Base-by-base conservation (phyloP, 30 jellyfish, hydroid and myxozoan genomes). In the Hydractinia symbiolongicarpus region DNA sequence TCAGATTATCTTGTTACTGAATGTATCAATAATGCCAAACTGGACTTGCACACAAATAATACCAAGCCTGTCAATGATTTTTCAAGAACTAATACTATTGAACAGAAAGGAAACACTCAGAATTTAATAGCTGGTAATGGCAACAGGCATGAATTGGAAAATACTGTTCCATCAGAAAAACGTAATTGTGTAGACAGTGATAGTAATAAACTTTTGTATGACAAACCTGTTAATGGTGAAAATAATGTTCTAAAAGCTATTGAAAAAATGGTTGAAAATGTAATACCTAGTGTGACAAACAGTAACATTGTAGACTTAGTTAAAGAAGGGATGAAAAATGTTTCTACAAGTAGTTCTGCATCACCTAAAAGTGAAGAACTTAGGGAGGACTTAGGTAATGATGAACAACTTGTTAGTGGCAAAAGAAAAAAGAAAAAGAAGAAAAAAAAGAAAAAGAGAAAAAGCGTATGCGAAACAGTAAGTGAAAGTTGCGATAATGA, bases 241-340 rank as follows among this genome's bases (percentile, higher is more conserved):
- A 30, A 30, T 30, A 30, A 30, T 30, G 44, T 30, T 30, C 44
- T 30, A 30, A 30, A 30, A 30, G 44, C 44, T 30, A 30, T 30
- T 30, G 44, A 30, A 6, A 44, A 64, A 6, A 64, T 64, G 7
- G 74, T 64, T 44, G 74, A 64, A 64, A 64, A 51, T 13, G 40
- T 64, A 44, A 64, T 64, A 64, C 74, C 74, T 64, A n/a, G 52
- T 64, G 7, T 64, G 40, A n/a, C 74, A n/a, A 64, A 64, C 40
- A 64, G 74, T 64, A 64, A 64, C 16, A 64, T 64, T 64, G 74
- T 64, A 51, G 74, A 64, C 52, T 13, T 64, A 51, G 74, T 64
- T 44, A 64, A 64, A 64, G 40, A 64, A 64, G 74, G 74, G 40
- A n/a, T 64, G 74, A 64, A 64, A 7, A 7, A 64, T 1, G 74